A percentile compares a stretch with the other conserved stretches of the same genome.
Conservation (phyloP, 2,113 vertebrate genomes). For the Halichoerus grypus region DNA sequence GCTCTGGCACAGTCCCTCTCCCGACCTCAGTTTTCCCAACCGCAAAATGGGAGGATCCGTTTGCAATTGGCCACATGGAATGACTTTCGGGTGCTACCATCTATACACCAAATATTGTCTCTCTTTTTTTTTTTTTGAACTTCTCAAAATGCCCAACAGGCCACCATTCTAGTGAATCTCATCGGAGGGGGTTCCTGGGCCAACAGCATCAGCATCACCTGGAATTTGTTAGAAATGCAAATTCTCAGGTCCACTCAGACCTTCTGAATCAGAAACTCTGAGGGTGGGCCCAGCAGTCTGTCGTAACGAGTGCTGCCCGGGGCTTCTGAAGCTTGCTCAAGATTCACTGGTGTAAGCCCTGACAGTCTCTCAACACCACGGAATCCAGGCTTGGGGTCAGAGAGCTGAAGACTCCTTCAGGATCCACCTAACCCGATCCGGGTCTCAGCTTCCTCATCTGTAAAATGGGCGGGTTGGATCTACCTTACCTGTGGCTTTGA, state of each 20-base stretch:
- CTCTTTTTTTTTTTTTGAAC: neutral
- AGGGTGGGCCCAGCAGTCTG: neutral
- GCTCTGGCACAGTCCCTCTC: neutral
- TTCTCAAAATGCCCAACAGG: fast-evolving
- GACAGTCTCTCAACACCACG: neutral
- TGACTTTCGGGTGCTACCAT: neutral
- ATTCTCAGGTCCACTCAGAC: neutral
- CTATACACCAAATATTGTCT: neutral
- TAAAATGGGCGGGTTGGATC: neutral
- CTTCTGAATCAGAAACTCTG: neutral
- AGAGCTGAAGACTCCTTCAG: neutral
- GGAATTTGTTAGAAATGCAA: neutral
- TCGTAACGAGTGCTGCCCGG: neutral
- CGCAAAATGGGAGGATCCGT: neutral
- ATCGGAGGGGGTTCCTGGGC: neutral
- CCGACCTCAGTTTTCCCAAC: neutral
- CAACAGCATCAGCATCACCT: too few relatives aligned
- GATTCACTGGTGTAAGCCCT: neutral
- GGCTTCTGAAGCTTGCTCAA: fast-evolving
- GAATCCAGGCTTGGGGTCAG: neutral
- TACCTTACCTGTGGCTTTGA: neutral
- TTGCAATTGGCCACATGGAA: neutral
- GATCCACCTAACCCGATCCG: neutral
- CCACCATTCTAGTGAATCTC: too few relatives aligned
- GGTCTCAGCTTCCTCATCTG: neutral